Evolutionary conservation across 2,797 vertebrate species (phyloP).

Genomic region (Okamejei kenojei): DNA sequence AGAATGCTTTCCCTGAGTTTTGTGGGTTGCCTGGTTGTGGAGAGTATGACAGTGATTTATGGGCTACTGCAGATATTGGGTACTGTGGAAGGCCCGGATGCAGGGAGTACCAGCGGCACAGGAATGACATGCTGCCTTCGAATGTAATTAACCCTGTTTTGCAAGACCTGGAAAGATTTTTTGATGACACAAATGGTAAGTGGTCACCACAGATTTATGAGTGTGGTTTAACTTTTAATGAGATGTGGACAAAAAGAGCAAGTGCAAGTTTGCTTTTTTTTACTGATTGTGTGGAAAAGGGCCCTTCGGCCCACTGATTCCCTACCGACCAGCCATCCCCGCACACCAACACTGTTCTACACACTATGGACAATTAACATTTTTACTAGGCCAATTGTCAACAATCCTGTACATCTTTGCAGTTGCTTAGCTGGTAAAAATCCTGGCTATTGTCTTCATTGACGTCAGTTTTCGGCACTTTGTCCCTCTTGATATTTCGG

Average conservation of each 20-base stretch:
- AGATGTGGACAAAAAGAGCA: background rate
- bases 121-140: background rate
- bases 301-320: no score
- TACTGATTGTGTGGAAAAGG: no score
- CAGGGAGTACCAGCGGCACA: background rate
- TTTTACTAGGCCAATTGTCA: no score
- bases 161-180: background rate
- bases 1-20: background rate
- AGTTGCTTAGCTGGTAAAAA: no score
- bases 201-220: background rate
- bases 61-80: conserved; percentile 8
- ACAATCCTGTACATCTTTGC: no score
- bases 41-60: background rate
- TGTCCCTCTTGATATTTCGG: no score
- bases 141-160: background rate
- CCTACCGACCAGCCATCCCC: no score
- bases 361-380: no score
- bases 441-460: no score
- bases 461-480: no score
- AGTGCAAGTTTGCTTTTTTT: no score
- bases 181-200: background rate
- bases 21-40: conserved; percentile 30
- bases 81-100: conserved; percentile 35
- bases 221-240: background rate
- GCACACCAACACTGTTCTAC: no score